Percentiles rank a stretch among this genome's conserved stretches.
These are phyloP conservation scores for Bombylius discolor DNA, from an alignment of 2,888 invertebrate genomes.

Conservation along the genomic window DNA sequence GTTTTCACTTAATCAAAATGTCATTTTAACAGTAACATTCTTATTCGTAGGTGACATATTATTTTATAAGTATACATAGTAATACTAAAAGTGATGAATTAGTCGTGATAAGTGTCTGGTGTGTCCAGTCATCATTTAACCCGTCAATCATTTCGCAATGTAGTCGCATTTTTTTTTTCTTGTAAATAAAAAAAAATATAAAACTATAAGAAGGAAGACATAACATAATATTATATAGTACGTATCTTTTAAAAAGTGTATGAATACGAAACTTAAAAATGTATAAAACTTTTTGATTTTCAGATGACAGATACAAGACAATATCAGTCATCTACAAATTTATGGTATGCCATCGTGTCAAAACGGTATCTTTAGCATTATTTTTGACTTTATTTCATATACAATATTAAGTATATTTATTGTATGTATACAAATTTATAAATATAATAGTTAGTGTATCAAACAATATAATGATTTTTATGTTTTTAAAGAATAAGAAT, in stretches of 20 bases:
- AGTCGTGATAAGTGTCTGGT: not conserved
- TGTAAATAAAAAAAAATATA: not conserved
- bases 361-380: slow-evolving; percentile 1
- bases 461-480: too few relatives aligned
- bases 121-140: not conserved
- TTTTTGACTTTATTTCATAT: not conserved
- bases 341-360: slow-evolving; percentile 3
- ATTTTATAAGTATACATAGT: not conserved
- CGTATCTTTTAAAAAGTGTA: too few relatives aligned
- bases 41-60: not conserved
- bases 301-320: slow-evolving; percentile 2
- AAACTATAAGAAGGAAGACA: not conserved
- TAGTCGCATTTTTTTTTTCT: not conserved
- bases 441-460: too few relatives aligned
- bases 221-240: too few relatives aligned
- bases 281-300: not conserved
- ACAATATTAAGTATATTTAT: too few relatives aligned
- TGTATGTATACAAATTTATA: too few relatives aligned
- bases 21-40: not conserved
- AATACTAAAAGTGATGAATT: not conserved
- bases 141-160: not conserved
- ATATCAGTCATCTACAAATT: slow-evolving; percentile 3
- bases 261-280: not conserved
- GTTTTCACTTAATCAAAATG: not conserved
- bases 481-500: too few relatives aligned